phyloP scores from a whole-genome alignment of 2,888 invertebrate species.

The Synanthedon tipuliformis region DNA sequence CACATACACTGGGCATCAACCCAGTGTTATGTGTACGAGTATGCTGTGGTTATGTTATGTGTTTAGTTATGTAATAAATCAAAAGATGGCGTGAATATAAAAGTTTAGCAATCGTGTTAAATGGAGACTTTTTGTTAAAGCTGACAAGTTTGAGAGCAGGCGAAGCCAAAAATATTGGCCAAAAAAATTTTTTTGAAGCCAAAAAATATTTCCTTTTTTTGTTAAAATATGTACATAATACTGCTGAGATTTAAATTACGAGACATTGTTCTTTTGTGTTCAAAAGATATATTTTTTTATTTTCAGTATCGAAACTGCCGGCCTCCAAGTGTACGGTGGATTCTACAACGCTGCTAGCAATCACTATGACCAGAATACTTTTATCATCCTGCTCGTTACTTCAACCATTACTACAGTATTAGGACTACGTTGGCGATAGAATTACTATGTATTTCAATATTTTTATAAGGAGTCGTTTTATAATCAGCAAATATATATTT shows the following conservation, averaged over 20 bases:
- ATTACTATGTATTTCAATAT: background rate
- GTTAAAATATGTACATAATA: no score
- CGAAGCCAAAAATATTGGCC: no score
- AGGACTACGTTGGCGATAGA: constrained; percentile 28
- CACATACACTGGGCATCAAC: no score
- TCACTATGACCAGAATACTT: constrained; percentile 41
- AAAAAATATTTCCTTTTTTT: no score
- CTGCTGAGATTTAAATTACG: background rate
- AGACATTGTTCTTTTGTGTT: background rate
- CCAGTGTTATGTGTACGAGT: no score
- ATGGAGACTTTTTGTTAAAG: no score
- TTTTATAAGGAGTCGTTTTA: background rate
- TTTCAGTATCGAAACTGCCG: constrained; percentile 86
- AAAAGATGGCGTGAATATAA: no score
- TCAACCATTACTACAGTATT: constrained; percentile 37
- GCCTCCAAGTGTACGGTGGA: constrained; percentile 86
- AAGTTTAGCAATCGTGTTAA: no score
- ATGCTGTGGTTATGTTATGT: no score
- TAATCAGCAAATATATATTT: background rate
- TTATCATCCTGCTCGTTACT: constrained; percentile 35
- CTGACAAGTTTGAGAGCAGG: no score
- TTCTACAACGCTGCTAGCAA: constrained; percentile 75
- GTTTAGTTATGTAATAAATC: no score
- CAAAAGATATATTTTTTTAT: background rate
- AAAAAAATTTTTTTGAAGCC: no score